phyloP scores from a whole-genome alignment of 2,797 vertebrate species.

The Eidolon dupreanum region DNA sequence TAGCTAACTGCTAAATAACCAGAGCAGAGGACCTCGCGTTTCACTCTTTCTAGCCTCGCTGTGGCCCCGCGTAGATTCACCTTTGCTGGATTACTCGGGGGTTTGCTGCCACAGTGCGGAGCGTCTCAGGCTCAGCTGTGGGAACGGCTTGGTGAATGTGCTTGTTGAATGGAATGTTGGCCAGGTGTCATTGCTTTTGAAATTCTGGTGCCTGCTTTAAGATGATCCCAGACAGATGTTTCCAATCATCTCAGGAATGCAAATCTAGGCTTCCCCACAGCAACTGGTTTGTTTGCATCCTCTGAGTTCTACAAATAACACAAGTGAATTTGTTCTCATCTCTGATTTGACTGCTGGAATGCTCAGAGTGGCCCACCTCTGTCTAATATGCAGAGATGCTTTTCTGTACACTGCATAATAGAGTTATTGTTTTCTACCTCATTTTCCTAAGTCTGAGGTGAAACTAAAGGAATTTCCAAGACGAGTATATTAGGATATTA shows the following conservation, averaged over 20 bases:
- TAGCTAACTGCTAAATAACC: background rate
- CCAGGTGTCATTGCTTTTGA: background rate
- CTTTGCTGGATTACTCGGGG: background rate
- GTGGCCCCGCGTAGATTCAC: accelerated
- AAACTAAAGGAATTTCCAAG: background rate
- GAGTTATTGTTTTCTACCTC: background rate
- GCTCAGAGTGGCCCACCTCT: background rate
- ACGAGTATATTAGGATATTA: background rate
- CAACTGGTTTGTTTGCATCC: background rate
- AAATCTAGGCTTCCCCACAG: background rate
- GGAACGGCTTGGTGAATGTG: background rate
- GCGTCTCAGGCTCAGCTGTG: background rate
- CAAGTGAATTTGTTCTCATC: background rate
- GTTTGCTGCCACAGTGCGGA: background rate
- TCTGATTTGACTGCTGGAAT: background rate
- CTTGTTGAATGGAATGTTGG: background rate
- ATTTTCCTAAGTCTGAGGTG: background rate
- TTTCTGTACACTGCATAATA: background rate
- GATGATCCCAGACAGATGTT: background rate
- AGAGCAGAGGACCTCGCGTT: too few species aligned
- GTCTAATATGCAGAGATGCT: background rate
- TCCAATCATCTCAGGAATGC: background rate
- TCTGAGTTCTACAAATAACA: background rate
- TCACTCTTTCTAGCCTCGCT: background rate
- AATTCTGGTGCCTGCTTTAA: background rate